Percentiles rank a stretch among this genome's conserved stretches.
Conservation (phyloP, 2,797 vertebrate genomes). For the Danio choprae region DNA sequence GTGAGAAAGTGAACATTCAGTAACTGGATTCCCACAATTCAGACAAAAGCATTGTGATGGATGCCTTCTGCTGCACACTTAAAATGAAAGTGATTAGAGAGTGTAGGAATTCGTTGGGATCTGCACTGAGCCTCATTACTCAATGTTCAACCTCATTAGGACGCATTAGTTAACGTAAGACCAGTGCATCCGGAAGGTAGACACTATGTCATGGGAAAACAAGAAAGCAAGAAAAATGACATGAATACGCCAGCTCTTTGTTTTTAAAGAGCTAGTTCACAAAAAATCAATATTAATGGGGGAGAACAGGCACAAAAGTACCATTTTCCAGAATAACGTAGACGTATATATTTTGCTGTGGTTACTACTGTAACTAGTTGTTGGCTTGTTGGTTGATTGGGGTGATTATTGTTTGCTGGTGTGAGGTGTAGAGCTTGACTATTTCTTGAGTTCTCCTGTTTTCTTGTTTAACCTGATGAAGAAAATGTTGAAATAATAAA, state of each 20-base stretch:
- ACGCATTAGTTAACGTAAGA: slow-evolving; percentile 14
- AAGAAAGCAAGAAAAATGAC: not conserved
- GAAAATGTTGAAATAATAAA: too few species aligned
- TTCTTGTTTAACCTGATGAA: too few species aligned
- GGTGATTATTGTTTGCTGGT: too few species aligned
- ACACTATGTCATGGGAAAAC: slow-evolving; percentile 28
- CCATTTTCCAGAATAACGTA: too few species aligned
- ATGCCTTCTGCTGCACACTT: slow-evolving; percentile 43
- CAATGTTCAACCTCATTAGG: slow-evolving; percentile 38
- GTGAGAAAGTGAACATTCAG: slow-evolving; percentile 27
- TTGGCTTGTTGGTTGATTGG: too few species aligned
- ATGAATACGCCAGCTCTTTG: not conserved
- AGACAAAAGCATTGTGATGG: slow-evolving; percentile 39
- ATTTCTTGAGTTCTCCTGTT: too few species aligned
- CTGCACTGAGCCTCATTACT: slow-evolving; percentile 27
- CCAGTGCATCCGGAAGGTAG: not conserved
- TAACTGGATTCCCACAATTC: slow-evolving; percentile 17
- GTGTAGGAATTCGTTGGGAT: slow-evolving; percentile 39
- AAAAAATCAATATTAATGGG: not conserved
- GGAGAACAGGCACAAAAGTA: too few species aligned
- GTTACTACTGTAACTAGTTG: too few species aligned
- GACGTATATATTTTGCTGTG: too few species aligned
- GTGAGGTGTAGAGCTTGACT: too few species aligned
- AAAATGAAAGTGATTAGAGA: slow-evolving; percentile 42
- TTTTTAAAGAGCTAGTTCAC: not conserved